Evolutionary conservation across 2,113 vertebrate genomes (phyloP).

Genomic region (Leptosomus discolor): DNA sequence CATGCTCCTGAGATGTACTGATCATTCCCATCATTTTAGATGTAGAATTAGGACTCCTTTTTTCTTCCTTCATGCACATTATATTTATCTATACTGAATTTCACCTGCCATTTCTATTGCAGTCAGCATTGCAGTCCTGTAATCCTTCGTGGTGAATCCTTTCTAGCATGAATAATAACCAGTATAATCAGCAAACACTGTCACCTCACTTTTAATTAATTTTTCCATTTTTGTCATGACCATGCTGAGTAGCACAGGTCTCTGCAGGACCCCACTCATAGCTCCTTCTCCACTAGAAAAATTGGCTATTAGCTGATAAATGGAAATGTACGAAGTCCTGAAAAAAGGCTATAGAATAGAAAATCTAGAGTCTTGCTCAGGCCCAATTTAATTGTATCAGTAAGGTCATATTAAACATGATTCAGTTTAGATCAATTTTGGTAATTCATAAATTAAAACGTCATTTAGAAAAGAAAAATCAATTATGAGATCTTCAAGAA

Average conservation of each 20-base stretch:
- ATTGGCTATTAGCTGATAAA: not conserved
- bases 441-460: not conserved
- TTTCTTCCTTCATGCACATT: not conserved
- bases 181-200: not conserved
- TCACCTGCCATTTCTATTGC: not conserved
- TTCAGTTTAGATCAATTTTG: not conserved
- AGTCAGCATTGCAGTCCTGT: not conserved
- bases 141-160: not conserved
- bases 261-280: not conserved
- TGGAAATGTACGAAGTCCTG: not conserved
- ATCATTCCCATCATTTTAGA: not conserved
- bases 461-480: not conserved
- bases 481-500: not conserved
- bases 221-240: not conserved
- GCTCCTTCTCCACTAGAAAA: not conserved
- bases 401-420: not conserved
- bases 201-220: not conserved
- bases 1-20: not conserved
- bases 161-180: not conserved
- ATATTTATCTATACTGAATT: not conserved
- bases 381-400: not conserved
- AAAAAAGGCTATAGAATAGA: not conserved
- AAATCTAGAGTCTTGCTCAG: not conserved
- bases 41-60: not conserved
- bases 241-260: not conserved